A percentile compares a stretch with the other conserved stretches of the same genome.
phyloP scores from a whole-genome alignment of 2,888 invertebrate species.

The Calephelis perditalis region DNA sequence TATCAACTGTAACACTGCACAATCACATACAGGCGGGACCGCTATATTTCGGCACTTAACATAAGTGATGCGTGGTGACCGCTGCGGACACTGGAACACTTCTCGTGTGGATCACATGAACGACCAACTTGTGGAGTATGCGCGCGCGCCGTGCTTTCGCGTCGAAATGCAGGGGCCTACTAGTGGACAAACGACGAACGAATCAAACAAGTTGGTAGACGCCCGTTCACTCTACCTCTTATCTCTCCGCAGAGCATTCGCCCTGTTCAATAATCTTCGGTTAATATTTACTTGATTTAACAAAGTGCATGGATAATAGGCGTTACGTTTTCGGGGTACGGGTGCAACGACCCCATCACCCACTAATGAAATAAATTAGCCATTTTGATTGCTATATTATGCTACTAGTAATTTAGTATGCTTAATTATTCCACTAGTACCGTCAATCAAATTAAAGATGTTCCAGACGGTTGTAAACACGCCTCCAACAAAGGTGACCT shows the following conservation, averaged over 20 bases:
- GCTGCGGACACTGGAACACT: slow-evolving; percentile 33
- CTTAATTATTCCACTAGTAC: no score
- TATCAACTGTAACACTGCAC: slow-evolving; percentile 27
- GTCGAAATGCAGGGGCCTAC: slow-evolving; percentile 60
- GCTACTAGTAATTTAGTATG: no score
- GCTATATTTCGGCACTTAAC: slow-evolving; percentile 46
- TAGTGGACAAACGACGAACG: slow-evolving; percentile 33
- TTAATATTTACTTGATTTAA: neutral
- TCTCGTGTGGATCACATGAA: slow-evolving; percentile 49
- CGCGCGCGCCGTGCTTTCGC: slow-evolving; percentile 61
- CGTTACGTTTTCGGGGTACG: no score
- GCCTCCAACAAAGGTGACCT: no score
- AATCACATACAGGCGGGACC: slow-evolving; percentile 66
- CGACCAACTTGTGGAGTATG: slow-evolving; percentile 50
- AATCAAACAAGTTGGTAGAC: slow-evolving; percentile 37
- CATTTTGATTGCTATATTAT: no score
- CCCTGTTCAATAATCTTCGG: slow-evolving; percentile 40
- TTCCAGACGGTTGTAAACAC: no score
- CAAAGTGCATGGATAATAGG: no score
- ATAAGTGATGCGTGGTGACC: slow-evolving; percentile 27
- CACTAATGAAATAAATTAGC: no score
- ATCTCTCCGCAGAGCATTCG: slow-evolving; percentile 56
- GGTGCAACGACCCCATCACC: no score
- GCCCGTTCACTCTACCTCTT: slow-evolving; percentile 72
- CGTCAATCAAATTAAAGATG: no score